Conservation (phyloP, 2,113 vertebrate genomes). For the Toxotes chatareus region DNA sequence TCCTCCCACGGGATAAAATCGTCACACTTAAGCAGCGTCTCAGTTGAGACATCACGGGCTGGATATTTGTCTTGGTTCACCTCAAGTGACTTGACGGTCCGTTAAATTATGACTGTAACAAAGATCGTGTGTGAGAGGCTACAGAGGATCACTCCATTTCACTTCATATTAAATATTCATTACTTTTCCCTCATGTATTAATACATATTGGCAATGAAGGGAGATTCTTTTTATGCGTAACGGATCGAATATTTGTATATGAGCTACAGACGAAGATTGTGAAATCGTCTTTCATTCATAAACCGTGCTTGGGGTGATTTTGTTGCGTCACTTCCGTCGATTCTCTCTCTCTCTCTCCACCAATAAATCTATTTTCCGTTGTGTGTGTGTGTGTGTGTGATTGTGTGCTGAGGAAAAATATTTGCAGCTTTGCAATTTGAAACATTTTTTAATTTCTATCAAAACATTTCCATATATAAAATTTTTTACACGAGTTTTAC, state of each 20-base stretch:
- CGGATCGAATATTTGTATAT: background rate
- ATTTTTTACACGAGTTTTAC: conserved; percentile 18
- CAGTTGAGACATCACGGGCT: conserved; percentile 2
- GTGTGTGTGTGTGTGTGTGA: conserved; percentile 11
- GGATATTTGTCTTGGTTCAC: conserved; percentile 25
- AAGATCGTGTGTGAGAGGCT: conserved; percentile 5
- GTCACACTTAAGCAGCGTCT: conserved; percentile 9
- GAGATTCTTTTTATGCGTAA: background rate
- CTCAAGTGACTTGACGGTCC: background rate
- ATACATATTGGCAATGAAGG: background rate
- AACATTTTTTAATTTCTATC: conserved; percentile 62
- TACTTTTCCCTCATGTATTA: background rate
- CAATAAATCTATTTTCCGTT: background rate
- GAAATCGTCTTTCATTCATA: background rate
- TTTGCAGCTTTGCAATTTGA: background rate
- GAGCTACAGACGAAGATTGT: background rate
- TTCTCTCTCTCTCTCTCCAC: too few species aligned
- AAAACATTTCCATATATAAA: conserved; percentile 76
- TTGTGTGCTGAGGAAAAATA: background rate
- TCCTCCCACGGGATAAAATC: background rate
- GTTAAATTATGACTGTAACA: conserved; percentile 16
- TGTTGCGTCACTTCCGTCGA: conserved; percentile 31
- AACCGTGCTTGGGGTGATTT: background rate
- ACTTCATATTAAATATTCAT: background rate
- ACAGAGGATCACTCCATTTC: background rate